Evolutionary conservation across 2,888 invertebrate genomes (phyloP), one percentile per base, ranked within the genome.

Genomic region (Monoplex corrugatus): DNA sequence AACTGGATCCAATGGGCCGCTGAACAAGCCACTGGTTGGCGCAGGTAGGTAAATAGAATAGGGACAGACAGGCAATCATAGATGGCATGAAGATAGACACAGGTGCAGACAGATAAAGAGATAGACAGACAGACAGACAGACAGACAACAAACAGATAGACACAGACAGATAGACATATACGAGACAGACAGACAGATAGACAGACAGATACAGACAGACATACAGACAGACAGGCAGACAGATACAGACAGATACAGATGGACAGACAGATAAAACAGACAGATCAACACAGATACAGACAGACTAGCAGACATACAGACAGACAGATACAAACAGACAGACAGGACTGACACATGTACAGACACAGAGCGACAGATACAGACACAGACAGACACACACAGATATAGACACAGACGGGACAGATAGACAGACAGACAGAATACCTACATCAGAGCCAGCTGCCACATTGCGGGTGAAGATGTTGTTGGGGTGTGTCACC

Each of bases 401-500:
- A 68, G 28, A 68, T 5, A 28, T n/a, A 68, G n/a, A 68, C 16
- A 35, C 13, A n/a, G 28, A 23, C 16, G 28, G 16, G 28, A 57
- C 10, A 10, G 72, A 72, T 38, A 32, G 23, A 23, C 2, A 57
- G 16, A 57, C 16, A 28, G 19, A 57, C 16, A 57, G 16, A 38
- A 16, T 35, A 86, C 89, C 43, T 84, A 91, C 91, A 43, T 91
- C 91, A 13, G 89, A 90, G 2, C 91, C 91, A 23, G 89, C 91
- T 0, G 90, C 91, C 6, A 89, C 91, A 43, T 91, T 91, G 38
- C 89, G 83, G 28, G 38, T 86, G 83, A 91, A 28, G 45, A 78
- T 75, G 88, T 91, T 91, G 50, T 91, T 91, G 23, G 91, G 91
- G 32, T 91, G 91, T 16, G 91, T 90, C 45, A 91, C n/a, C 91